Conservation (phyloP, 1,140 invertebrate genomes). For the Procambarus virginalis region DNA sequence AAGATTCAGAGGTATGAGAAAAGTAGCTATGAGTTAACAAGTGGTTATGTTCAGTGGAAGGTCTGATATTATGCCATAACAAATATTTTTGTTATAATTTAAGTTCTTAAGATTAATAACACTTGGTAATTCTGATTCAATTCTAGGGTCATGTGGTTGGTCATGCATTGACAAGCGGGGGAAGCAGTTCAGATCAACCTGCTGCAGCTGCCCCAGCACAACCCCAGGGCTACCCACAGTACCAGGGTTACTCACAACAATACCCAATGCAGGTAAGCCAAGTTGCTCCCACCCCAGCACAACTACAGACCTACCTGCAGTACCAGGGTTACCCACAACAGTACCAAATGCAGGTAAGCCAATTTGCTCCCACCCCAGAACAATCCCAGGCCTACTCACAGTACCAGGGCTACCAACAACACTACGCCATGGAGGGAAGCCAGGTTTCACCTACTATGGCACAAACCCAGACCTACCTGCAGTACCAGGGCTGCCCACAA, state of each 20-base stretch:
- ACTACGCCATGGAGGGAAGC: conserved; percentile 5
- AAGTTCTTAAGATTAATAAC: too few species aligned
- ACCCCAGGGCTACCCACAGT: conserved; percentile 30
- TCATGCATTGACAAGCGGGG: conserved; percentile 88
- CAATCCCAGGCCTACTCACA: conserved; percentile 25
- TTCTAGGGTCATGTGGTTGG: conserved; percentile 89
- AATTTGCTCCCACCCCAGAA: conserved; percentile 72
- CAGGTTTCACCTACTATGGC: too few species aligned
- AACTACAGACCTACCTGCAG: not conserved
- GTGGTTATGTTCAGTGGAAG: too few species aligned
- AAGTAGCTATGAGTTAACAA: too few species aligned
- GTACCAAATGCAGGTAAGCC: too few species aligned
- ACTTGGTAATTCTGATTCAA: too few species aligned
- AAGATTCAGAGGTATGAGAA: too few species aligned
- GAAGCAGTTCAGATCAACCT: conserved; percentile 74
- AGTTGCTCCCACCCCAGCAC: not conserved
- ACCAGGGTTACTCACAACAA: conserved; percentile 27
- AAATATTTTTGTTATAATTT: too few species aligned
- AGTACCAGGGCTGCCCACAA: too few species aligned
- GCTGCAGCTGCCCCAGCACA: conserved; percentile 71
- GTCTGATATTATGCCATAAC: too few species aligned
- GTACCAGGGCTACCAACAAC: conserved; percentile 33
- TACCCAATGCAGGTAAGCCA: conserved; percentile 14
- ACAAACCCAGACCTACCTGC: not conserved
- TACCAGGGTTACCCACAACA: too few species aligned